Evolutionary conservation across 2,888 invertebrate genomes (phyloP).

Genomic region (Cinara cedri): DNA sequence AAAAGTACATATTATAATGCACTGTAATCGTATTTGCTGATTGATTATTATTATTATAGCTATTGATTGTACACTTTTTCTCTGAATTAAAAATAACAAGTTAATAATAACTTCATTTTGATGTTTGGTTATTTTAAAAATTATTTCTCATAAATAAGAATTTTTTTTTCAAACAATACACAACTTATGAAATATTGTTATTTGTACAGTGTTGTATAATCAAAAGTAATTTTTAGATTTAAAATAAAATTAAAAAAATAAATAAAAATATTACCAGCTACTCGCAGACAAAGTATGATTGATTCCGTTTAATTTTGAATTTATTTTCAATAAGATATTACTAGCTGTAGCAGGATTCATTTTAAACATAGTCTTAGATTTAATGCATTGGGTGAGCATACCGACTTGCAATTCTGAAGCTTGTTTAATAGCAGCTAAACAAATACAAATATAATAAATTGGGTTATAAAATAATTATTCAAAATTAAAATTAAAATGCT

Average conservation of each 20-base stretch:
- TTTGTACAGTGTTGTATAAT: no score
- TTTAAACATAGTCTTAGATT: slow-evolving; percentile 65
- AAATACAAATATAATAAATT: slow-evolving; percentile 41
- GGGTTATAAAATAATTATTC: background rate
- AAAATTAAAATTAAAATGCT: background rate
- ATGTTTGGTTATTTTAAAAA: no score
- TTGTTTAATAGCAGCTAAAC: slow-evolving; percentile 69
- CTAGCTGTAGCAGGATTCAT: slow-evolving; percentile 68
- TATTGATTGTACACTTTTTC: no score
- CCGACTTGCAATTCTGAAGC: slow-evolving; percentile 72
- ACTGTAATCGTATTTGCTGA: no score
- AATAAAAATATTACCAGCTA: background rate
- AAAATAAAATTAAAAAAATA: background rate
- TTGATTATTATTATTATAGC: no score
- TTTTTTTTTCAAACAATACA: no score
- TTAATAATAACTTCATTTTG: no score
- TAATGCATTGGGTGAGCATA: slow-evolving; percentile 77
- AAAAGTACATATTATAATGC: no score
- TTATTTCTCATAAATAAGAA: no score
- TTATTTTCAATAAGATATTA: slow-evolving; percentile 79
- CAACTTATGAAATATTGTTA: no score
- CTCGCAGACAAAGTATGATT: slow-evolving; percentile 68
- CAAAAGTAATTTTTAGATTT: no score
- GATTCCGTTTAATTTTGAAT: slow-evolving; percentile 82
- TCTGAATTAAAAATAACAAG: no score